Evolutionary conservation across 2,888 invertebrate genomes (phyloP).

Genomic region (Caenorhabditis sp.): DNA sequence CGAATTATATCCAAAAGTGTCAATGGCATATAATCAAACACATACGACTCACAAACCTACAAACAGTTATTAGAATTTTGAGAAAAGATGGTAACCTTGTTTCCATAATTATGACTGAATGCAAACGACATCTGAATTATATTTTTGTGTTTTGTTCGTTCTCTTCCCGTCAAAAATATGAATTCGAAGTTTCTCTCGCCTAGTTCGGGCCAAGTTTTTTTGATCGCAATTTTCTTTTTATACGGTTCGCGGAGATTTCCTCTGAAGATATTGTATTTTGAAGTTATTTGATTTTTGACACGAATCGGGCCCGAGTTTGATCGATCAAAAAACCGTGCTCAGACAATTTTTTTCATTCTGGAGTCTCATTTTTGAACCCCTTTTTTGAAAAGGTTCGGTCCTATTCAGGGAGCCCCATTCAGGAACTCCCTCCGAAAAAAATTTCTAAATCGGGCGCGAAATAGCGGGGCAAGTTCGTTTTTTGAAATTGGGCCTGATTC

Average conservation of each 20-base stretch:
- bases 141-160: conserved; percentile 48
- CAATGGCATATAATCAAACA: conserved; percentile 54
- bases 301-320: too few relatives aligned
- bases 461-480: too few relatives aligned
- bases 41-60: conserved; percentile 52
- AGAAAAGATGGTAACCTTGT: too few relatives aligned
- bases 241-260: conserved; percentile 38
- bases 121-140: conserved; percentile 55
- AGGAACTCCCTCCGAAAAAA: too few relatives aligned
- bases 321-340: too few relatives aligned
- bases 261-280: conserved; percentile 12
- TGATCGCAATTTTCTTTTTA: conserved; percentile 53
- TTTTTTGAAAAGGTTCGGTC: too few relatives aligned
- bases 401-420: too few relatives aligned
- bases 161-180: conserved; percentile 45
- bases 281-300: not conserved
- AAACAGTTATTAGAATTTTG: too few relatives aligned
- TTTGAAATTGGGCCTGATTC: too few relatives aligned
- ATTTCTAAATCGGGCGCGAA: too few relatives aligned
- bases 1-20: conserved; percentile 34
- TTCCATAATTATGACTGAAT: conserved; percentile 43
- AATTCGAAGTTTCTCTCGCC: conserved; percentile 41
- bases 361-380: too few relatives aligned
- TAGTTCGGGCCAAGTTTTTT: conserved; percentile 58
- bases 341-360: too few relatives aligned